Base-by-base conservation (phyloP, 2,888 invertebrate genomes). In the Hymenopus coronatus region DNA sequence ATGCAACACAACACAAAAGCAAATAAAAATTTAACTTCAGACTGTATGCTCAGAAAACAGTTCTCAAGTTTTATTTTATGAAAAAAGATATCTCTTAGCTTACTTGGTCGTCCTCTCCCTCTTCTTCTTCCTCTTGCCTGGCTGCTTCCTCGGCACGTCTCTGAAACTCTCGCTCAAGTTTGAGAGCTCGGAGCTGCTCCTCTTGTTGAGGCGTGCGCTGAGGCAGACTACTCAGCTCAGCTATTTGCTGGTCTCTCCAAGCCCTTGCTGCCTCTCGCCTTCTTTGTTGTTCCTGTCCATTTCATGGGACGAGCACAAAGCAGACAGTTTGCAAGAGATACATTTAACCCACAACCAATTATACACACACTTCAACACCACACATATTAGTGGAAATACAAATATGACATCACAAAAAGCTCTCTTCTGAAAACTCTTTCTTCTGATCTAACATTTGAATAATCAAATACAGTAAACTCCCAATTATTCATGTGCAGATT, bases 151-250 rank as follows among this genome's bases (percentile, higher is more conserved):
- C 96, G 4, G 98, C 98, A 86, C 99, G 94, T 87, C 98, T 95
- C 92, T 99, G 98, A 93, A 99, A 99, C 93, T 99, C 99, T 90
- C 97, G 95, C 92, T 99, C 99, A n/a, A 99, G 94, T 91, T 97
- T 96, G 89, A 99, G 94, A n/a, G 98, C 96, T 89, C 98, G 95
- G 28, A 98, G 93, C 92, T 98, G 97, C 92, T 98, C 98, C 91
- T 97, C 98, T 92, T 98, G 98, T 91, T 97, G 97, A 0, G 96
- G 94, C 4, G 96, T 95, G 89, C 98, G 95, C 88, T 95, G 94
- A 28, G 96, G 94, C 90, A 97, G 92, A 1, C 95, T 94, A 91
- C 97, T 95, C 88, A 99, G 94, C 91, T 98, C 97, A 0, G 95
- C 94, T 90, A 98, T 98, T 92, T 98, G 97, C 91, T 97, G 97